A percentile compares a stretch with the other conserved stretches of the same genome.
Evolutionary conservation across 2,888 invertebrate genomes (phyloP).

Genomic region (Cremastinae sp.): DNA sequence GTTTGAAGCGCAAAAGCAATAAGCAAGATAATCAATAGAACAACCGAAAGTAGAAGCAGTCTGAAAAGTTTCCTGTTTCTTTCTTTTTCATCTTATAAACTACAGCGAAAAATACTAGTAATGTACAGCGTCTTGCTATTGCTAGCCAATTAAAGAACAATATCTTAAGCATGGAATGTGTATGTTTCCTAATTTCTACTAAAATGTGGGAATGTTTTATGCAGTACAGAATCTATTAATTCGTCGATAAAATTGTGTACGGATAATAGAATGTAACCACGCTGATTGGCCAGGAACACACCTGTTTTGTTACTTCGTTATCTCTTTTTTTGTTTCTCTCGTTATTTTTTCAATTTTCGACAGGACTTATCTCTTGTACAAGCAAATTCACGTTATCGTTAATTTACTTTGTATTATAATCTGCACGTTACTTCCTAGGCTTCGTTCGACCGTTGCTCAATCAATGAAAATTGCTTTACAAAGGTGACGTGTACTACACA

Average conservation of each 20-base stretch:
- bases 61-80: conserved; percentile 47
- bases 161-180: conserved; percentile 77
- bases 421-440: conserved; percentile 4
- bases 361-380: conserved; percentile 44
- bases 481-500: conserved; percentile 65
- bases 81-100: conserved; percentile 57
- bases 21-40: conserved; percentile 33
- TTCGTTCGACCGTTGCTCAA: conserved; percentile 17
- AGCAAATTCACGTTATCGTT: conserved; percentile 42
- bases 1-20: conserved; percentile 44
- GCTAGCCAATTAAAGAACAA: conserved; percentile 66
- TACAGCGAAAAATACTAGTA: conserved; percentile 72
- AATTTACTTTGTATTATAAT: conserved; percentile 40
- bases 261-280: conserved; percentile 76
- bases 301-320: conserved; percentile 64
- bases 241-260: conserved; percentile 62
- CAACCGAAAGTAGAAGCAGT: conserved; percentile 7
- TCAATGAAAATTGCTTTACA: conserved; percentile 65
- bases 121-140: conserved; percentile 69
- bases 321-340: conserved; percentile 27
- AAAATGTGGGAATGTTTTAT: conserved; percentile 75
- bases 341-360: conserved; percentile 18
- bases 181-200: conserved; percentile 71
- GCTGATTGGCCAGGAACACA: conserved; percentile 79
- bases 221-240: conserved; percentile 72